A percentile compares a stretch with the other conserved stretches of the same genome.
phyloP scores from a whole-genome alignment of 2,888 invertebrate genomes.

The Ariolimax columbianus region DNA sequence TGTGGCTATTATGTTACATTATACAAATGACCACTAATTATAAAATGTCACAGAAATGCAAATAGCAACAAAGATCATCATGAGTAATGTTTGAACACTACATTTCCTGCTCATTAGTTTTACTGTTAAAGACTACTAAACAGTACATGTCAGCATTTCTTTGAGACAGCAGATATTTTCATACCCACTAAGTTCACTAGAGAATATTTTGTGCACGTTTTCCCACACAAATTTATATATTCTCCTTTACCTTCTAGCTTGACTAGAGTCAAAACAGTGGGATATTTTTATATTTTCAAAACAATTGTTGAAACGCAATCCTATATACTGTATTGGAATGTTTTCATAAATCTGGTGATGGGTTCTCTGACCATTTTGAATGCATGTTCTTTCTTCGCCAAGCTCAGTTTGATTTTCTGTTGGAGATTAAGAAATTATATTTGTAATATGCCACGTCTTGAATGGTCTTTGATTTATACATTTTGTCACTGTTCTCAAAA shows the following conservation, averaged over 20 bases:
- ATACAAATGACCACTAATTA: too few species aligned
- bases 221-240: background rate
- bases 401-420: background rate
- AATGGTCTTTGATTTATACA: background rate
- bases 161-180: background rate
- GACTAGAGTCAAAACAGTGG: background rate
- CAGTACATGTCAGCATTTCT: too few species aligned
- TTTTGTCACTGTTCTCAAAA: conserved; percentile 9
- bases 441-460: background rate
- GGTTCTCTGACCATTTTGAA: background rate
- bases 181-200: background rate
- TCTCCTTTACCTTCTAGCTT: conserved; percentile 4
- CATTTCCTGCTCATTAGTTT: background rate
- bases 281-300: background rate
- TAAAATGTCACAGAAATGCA: background rate
- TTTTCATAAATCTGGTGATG: background rate
- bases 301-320: background rate
- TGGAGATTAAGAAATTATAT: background rate
- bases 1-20: background rate
- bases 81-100: background rate
- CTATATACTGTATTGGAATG: background rate
- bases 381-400: background rate
- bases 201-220: background rate
- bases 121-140: background rate
- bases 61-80: background rate